phyloP scores from a whole-genome alignment of 2,888 invertebrate species.

The Abscondita cerata region DNA sequence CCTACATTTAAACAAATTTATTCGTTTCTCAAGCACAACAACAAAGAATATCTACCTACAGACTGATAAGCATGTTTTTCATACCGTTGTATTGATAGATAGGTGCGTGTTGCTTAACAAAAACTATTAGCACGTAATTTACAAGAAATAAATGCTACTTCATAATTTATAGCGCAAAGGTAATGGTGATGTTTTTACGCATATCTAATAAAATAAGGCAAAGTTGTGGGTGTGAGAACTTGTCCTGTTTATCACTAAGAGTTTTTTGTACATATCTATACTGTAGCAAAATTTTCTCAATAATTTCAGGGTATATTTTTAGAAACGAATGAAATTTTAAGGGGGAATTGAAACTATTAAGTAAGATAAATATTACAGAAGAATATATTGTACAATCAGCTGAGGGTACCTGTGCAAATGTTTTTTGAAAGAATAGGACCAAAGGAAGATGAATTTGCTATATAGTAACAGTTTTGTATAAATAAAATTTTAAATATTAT shows the following conservation, averaged over 20 bases:
- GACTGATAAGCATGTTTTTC: constrained; percentile 38
- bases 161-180: neutral
- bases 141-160: too few relatives aligned
- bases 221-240: too few relatives aligned
- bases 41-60: constrained; percentile 62
- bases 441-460: constrained; percentile 14
- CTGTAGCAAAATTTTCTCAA: too few relatives aligned
- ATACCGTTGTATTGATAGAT: neutral
- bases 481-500: constrained; percentile 7
- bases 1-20: constrained; percentile 73
- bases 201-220: neutral
- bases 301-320: too few relatives aligned
- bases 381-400: too few relatives aligned
- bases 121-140: neutral
- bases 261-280: too few relatives aligned
- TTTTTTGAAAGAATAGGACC: constrained; percentile 24
- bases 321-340: neutral
- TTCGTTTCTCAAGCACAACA: constrained; percentile 70
- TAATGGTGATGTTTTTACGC: neutral
- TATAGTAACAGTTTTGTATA: constrained; percentile 9
- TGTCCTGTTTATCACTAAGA: too few relatives aligned
- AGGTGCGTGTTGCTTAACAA: neutral
- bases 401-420: constrained; percentile 13
- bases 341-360: neutral
- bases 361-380: too few relatives aligned